phyloP scores from a whole-genome alignment of 2,113 vertebrate genomes.

The Thomomys bottae region DNA sequence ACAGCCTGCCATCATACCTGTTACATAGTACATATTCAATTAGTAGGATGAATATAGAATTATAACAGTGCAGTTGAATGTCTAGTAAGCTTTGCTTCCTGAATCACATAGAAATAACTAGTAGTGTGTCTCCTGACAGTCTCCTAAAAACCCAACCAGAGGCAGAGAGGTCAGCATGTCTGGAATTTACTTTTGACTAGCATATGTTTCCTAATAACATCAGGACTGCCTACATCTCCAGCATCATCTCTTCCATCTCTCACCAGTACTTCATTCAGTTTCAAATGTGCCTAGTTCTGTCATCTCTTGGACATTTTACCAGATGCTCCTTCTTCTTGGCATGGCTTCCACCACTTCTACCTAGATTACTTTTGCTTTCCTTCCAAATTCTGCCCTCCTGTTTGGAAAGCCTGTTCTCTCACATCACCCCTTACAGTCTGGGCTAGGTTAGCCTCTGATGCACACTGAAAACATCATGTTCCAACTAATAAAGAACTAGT shows the following conservation, averaged over 20 bases:
- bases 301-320: neutral
- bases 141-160: neutral
- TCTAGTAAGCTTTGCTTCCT: neutral
- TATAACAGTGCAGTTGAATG: neutral
- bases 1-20: neutral
- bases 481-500: neutral
- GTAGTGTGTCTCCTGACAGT: neutral
- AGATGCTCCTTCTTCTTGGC: neutral
- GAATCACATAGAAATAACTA: neutral
- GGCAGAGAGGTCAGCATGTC: neutral
- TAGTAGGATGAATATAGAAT: neutral
- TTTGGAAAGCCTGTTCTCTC: neutral
- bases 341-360: neutral
- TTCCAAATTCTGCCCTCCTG: neutral
- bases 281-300: neutral
- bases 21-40: neutral
- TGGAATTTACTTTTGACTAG: neutral
- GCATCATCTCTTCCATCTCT: neutral
- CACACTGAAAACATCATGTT: neutral
- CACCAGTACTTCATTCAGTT: neutral
- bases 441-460: fast-evolving
- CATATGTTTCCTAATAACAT: neutral
- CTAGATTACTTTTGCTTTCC: neutral
- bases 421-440: neutral
- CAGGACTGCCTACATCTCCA: neutral